Conservation (phyloP, 2,888 invertebrate species). For the Chironomus tentans region DNA sequence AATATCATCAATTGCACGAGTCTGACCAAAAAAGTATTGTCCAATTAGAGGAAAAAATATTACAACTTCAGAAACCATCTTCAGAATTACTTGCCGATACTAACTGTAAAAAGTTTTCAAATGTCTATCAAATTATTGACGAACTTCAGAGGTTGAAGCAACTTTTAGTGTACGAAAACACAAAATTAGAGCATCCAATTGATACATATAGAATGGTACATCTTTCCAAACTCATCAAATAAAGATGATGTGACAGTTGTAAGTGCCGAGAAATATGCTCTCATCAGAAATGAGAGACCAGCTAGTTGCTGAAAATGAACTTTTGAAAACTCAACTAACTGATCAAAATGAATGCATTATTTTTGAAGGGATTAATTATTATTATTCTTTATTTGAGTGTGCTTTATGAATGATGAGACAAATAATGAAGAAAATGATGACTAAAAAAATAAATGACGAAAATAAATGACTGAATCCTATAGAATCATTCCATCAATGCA, state of each 20-base stretch:
- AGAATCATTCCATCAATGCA: too few species aligned
- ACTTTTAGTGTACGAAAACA: slow-evolving; percentile 51
- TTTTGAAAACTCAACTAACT: slow-evolving; percentile 38
- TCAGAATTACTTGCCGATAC: not conserved
- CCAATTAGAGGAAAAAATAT: slow-evolving; percentile 44
- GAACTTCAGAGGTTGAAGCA: slow-evolving; percentile 56
- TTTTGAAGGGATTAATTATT: slow-evolving; percentile 50
- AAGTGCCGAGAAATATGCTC: slow-evolving; percentile 57
- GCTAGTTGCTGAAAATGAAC: slow-evolving; percentile 33
- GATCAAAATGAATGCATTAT: slow-evolving; percentile 52
- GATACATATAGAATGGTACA: slow-evolving; percentile 48
- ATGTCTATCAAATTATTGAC: slow-evolving; percentile 51
- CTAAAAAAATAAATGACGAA: too few species aligned
- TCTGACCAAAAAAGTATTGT: slow-evolving; percentile 65
- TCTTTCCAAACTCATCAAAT: slow-evolving; percentile 28
- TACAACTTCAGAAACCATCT: slow-evolving; percentile 32
- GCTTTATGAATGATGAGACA: too few species aligned
- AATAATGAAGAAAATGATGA: slow-evolving; percentile 57
- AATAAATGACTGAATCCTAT: too few species aligned
- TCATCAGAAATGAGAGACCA: slow-evolving; percentile 48
- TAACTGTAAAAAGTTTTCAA: slow-evolving; percentile 36
- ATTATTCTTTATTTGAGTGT: too few species aligned
- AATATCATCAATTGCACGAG: slow-evolving; percentile 61
- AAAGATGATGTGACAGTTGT: slow-evolving; percentile 40
- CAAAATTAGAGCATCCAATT: slow-evolving; percentile 50